A percentile compares a stretch with the other conserved stretches of the same genome.
These are phyloP conservation scores for Clarias laeviceps DNA, from an alignment of 2,797 vertebrate genomes.

Conservation along the genomic window DNA sequence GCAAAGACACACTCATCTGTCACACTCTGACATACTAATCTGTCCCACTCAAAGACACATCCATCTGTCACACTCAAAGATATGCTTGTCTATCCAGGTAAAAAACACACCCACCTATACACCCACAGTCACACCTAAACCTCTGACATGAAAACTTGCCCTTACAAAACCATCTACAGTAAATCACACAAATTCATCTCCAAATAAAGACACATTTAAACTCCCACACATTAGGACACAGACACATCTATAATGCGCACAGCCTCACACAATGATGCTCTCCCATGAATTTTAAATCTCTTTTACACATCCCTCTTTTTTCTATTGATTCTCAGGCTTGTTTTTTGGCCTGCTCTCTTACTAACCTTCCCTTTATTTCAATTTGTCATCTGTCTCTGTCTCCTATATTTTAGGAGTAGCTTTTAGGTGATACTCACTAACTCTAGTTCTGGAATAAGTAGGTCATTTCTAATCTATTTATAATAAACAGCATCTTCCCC, in stretches of 20 bases:
- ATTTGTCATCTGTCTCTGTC: not conserved
- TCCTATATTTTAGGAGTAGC: not conserved
- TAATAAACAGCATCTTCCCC: not conserved
- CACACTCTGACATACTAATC: not conserved
- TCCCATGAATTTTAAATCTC: not conserved
- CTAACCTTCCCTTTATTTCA: not conserved
- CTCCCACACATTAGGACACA: not conserved
- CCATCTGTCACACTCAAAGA: not conserved
- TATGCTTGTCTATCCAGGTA: not conserved
- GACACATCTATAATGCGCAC: not conserved
- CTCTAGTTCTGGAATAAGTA: not conserved
- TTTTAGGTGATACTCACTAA: not conserved
- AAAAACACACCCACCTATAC: not conserved
- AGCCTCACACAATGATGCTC: not conserved
- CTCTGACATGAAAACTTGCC: not conserved
- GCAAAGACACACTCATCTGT: not conserved
- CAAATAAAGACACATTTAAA: not conserved
- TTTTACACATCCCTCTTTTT: not conserved
- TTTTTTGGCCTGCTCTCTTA: not conserved
- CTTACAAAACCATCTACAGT: not conserved
- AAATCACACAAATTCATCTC: not conserved
- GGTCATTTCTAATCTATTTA: conserved; percentile 20
- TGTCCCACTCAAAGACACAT: not conserved
- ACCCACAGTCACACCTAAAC: not conserved
- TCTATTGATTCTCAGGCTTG: too few relatives aligned